Evolutionary conservation across 2,113 vertebrate species (phyloP).

Genomic region (Notarius quadriscutis): DNA sequence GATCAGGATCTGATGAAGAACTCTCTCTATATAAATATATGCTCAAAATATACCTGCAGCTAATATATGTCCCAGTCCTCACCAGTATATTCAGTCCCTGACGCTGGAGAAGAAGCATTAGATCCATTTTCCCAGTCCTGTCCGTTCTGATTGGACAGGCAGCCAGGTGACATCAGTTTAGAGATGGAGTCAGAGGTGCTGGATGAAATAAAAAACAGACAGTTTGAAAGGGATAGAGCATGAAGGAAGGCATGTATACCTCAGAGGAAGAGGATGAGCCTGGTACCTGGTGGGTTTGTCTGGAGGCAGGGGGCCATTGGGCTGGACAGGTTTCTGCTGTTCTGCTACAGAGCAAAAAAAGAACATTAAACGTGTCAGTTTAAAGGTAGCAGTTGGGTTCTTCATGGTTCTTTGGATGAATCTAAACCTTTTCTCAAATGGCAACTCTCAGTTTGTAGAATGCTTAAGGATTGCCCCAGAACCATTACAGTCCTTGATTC

Average conservation of each 20-base stretch:
- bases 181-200: constrained; percentile 75
- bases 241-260: neutral
- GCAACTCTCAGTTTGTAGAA: neutral
- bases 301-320: neutral
- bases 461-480: neutral
- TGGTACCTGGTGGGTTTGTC: constrained; percentile 40
- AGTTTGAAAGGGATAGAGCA: neutral
- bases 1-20: neutral
- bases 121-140: constrained; percentile 83
- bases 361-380: neutral
- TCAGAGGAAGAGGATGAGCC: neutral
- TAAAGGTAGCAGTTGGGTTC: neutral
- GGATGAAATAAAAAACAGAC: neutral
- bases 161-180: constrained; percentile 75
- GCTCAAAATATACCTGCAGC: no score
- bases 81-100: constrained; percentile 86
- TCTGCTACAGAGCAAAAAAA: neutral
- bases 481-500: neutral
- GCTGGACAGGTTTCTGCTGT: constrained; percentile 22
- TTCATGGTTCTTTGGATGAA: neutral
- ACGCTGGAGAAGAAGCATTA: constrained; percentile 79
- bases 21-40: no score
- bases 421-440: neutral
- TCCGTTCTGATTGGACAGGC: constrained; percentile 69
- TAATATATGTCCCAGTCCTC: neutral